Base-by-base conservation (phyloP, 2,113 vertebrate genomes). In the Pollimyrus isidori region DNA sequence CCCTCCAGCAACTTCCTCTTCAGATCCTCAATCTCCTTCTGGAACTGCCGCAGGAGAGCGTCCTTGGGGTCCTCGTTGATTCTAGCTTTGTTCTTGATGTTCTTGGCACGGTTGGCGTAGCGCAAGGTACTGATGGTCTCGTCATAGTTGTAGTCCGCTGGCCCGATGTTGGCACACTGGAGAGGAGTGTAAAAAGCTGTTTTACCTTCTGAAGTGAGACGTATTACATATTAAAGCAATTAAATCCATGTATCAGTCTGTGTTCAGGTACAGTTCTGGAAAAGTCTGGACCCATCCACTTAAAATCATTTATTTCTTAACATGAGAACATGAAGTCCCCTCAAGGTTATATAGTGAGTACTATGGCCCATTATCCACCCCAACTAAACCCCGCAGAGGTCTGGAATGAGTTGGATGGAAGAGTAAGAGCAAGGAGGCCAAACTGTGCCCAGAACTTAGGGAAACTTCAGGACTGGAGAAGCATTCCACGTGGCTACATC, bases 61-160 rank as follows among this genome's bases (percentile, higher is more conserved):
- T 99, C 98, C 91, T 99, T 99, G 62, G 98, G 98, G 91, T 99
- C 98, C 90, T 99, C 98, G 5, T 99, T 99, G 92, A 99, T 99
- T 93, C 98, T 97, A 90, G 98, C 98, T 95, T 99, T 99, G 93
- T 99, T 99, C 95, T 99, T 99, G 90, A 99, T 99, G 93, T 99
- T 99, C 94, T 99, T 99, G 92, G 98, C 98, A 91, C 98, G 95
- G 84, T 99, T 99, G 56, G 98, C 98, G 21, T 99, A 99, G 88
- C 98, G 96, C 73, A 99, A 95, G 0, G 98, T 99, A 92, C 98
- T 99, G 93, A 99, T 99, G 69, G 98, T 99, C 94, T 99, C 98
- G 88, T 99, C 98, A 0, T 99, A 99, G 93, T 99, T 99, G 92
- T 99, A 99, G 94, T 99, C 98, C 87, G 98, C 98, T 2, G 98